Conservation (phyloP, 2,113 vertebrate species). For the Puffinus mauretanicus region DNA sequence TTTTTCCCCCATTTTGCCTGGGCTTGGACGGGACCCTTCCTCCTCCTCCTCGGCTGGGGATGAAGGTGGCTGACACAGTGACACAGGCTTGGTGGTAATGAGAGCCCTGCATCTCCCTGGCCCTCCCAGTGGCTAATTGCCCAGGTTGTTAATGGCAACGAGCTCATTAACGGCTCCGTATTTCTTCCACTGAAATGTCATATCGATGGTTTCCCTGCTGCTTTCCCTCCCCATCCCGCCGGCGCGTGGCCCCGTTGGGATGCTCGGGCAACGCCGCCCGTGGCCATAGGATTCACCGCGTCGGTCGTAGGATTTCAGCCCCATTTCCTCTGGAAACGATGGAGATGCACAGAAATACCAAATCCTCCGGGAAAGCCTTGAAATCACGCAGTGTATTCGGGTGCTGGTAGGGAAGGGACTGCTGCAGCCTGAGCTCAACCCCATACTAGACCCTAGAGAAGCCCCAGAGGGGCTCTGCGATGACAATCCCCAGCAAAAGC, state of each 20-base stretch:
- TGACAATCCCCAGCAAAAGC: constrained; percentile 22
- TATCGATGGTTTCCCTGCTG: not conserved
- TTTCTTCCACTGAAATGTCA: not conserved
- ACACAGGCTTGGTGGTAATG: not conserved
- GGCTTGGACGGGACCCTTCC: not conserved
- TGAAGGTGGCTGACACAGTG: not conserved
- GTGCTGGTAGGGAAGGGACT: not conserved
- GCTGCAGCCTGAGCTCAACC: not conserved
- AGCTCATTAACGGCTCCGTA: not conserved
- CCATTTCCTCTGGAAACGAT: fast-evolving
- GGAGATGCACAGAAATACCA: not conserved
- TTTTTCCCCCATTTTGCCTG: not conserved
- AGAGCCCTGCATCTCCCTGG: not conserved
- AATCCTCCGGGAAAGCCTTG: not conserved
- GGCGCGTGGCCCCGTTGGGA: fast-evolving
- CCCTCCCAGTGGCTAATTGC: not conserved
- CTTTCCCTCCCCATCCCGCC: not conserved
- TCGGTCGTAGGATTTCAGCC: fast-evolving
- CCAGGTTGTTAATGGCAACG: not conserved
- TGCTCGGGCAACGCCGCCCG: fast-evolving
- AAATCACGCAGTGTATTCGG: fast-evolving
- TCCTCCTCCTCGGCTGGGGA: not conserved
- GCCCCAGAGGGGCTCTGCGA: not conserved
- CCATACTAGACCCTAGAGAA: not conserved
- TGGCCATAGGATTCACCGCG: fast-evolving